Evolutionary conservation across 2,888 invertebrate species (phyloP).

Genomic region (Hirtodrosophila cameraria): DNA sequence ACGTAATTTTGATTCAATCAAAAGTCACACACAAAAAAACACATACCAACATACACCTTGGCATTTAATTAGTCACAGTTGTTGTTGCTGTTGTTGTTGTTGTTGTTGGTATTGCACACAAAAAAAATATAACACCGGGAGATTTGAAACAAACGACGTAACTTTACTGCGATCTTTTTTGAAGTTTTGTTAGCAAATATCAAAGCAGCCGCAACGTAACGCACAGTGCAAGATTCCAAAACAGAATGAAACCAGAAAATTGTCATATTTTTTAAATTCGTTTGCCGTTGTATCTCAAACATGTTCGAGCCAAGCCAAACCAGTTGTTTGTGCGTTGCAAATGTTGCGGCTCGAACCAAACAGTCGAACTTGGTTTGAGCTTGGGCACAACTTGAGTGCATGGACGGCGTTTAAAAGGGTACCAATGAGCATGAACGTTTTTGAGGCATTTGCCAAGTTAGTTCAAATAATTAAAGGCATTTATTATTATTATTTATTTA

Average conservation of each 20-base stretch:
- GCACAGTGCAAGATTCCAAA: conserved; percentile 58
- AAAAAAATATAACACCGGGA: conserved; percentile 36
- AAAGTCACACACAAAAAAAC: conserved; percentile 49
- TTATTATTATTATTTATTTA: too few relatives aligned
- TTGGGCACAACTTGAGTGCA: too few relatives aligned
- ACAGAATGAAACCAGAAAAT: conserved; percentile 47
- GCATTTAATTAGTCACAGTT: conserved; percentile 54
- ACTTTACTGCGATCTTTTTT: conserved; percentile 17
- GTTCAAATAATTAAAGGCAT: too few relatives aligned
- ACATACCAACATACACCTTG: conserved; percentile 40
- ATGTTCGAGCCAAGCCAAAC: conserved; percentile 1
- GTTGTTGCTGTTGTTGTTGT: conserved; percentile 27
- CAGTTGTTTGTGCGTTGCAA: conserved; percentile 9
- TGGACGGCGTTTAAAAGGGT: too few relatives aligned
- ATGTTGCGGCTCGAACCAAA: conserved; percentile 14
- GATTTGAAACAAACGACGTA: conserved; percentile 16
- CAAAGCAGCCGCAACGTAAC: conserved; percentile 50
- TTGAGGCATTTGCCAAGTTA: too few relatives aligned
- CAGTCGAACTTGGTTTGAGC: conserved; percentile 1
- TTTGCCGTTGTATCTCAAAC: conserved; percentile 6
- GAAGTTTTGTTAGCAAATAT: not conserved
- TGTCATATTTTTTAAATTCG: conserved; percentile 14
- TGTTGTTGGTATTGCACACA: conserved; percentile 1
- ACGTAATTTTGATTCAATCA: conserved; percentile 49
- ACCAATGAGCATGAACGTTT: too few relatives aligned